A percentile compares a stretch with the other conserved stretches of the same genome.
Conservation (phyloP, 2,888 invertebrate species). For the Hypena proboscidalis region DNA sequence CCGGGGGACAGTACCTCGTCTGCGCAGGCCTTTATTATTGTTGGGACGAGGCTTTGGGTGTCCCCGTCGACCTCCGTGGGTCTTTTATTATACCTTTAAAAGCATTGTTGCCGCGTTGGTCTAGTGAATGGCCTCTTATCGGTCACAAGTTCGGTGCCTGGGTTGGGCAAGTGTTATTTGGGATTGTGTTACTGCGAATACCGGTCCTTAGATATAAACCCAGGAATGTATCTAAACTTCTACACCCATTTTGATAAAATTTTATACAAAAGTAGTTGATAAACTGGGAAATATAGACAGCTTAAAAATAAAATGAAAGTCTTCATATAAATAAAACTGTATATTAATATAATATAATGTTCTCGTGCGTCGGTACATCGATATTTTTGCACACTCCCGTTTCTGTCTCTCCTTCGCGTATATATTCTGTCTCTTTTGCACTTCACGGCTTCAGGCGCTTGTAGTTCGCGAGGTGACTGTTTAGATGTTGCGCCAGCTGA, state of each 20-base stretch:
- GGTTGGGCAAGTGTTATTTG: too few species aligned
- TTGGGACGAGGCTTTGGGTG: too few species aligned
- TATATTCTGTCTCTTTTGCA: not conserved
- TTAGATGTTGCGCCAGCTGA: conserved; percentile 77
- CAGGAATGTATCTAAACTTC: too few species aligned
- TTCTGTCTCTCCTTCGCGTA: not conserved
- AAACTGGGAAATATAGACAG: too few species aligned
- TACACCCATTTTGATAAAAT: not conserved
- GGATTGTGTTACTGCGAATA: too few species aligned
- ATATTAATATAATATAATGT: conserved; percentile 75
- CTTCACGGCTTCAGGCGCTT: conserved; percentile 74
- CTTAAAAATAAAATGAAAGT: conserved; percentile 57
- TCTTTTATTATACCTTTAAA: too few species aligned
- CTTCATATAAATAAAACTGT: conserved; percentile 66
- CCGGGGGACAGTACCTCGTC: too few species aligned
- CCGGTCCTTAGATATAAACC: not conserved
- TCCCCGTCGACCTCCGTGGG: too few species aligned
- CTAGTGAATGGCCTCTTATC: too few species aligned
- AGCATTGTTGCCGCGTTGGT: too few species aligned
- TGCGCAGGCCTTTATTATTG: too few species aligned
- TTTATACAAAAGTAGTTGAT: not conserved
- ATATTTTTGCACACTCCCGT: conserved; percentile 57
- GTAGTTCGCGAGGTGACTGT: conserved; percentile 82
- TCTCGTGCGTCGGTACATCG: conserved; percentile 55
- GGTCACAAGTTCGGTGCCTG: too few species aligned